These are phyloP conservation scores for Podocnemis expansa DNA, from an alignment of 2,113 vertebrate species.

Conservation along the genomic window DNA sequence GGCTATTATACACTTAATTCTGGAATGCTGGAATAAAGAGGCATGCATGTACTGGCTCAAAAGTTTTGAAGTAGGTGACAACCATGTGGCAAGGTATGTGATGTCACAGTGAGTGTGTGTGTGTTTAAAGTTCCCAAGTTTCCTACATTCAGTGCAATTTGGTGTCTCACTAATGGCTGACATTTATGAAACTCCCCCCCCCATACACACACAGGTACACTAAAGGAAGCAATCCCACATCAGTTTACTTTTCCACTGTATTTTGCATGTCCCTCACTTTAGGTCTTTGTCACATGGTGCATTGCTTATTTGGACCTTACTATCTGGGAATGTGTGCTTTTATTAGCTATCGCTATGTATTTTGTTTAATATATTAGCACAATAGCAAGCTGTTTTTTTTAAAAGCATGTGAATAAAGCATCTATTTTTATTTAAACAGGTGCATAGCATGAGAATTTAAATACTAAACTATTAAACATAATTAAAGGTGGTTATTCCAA, in stretches of 20 bases:
- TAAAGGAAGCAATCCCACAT: neutral
- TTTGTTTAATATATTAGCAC: too few species aligned
- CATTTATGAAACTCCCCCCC: neutral
- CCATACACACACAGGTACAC: neutral
- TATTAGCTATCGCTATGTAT: too few species aligned
- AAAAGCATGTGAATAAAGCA: neutral
- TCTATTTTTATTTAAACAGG: neutral
- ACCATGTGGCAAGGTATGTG: neutral
- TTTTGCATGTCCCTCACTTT: neutral
- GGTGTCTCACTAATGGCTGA: neutral
- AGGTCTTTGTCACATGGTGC: neutral
- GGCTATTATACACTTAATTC: neutral
- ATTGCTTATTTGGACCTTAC: neutral
- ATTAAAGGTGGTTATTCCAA: neutral
- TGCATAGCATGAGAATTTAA: neutral
- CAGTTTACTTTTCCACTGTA: neutral
- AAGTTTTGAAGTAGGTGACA: neutral
- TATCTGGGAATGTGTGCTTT: neutral
- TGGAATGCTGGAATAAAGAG: neutral
- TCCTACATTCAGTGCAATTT: neutral
- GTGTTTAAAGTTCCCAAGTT: too few species aligned
- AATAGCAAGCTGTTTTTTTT: neutral
- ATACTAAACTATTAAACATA: neutral
- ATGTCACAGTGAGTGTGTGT: neutral
- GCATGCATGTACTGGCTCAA: neutral